Evolutionary conservation across 1,140 invertebrate genomes (phyloP).

Genomic region (Nixonia krombeini): DNA sequence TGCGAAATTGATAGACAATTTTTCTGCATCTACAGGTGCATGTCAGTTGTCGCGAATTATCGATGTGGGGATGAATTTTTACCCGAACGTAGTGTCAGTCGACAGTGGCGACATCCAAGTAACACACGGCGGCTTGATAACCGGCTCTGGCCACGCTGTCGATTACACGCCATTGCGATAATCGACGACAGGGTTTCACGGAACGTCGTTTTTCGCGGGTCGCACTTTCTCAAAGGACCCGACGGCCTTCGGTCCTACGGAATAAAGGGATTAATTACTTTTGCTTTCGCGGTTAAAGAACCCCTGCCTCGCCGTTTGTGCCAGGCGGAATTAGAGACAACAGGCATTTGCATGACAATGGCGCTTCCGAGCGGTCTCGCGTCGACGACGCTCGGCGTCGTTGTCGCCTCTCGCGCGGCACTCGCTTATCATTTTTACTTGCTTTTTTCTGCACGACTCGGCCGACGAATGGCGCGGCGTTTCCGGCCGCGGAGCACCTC

Average conservation of each 20-base stretch:
- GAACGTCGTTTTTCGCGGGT: too few relatives aligned
- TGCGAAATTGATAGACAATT: too few relatives aligned
- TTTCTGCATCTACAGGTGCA: too few relatives aligned
- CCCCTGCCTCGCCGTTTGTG: conserved; percentile 9
- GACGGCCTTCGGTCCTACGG: conserved; percentile 12
- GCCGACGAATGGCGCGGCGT: conserved; percentile 26
- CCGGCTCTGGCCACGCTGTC: too few relatives aligned
- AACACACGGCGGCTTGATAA: too few relatives aligned
- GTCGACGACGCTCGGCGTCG: conserved; percentile 27
- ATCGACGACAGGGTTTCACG: too few relatives aligned
- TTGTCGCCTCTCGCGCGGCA: conserved; percentile 42
- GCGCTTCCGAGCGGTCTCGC: conserved; percentile 38
- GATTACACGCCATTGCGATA: too few relatives aligned
- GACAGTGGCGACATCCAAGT: too few relatives aligned
- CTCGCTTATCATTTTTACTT: conserved; percentile 40
- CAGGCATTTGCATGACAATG: conserved; percentile 49
- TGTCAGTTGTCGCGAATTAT: too few relatives aligned
- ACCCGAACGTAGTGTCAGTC: too few relatives aligned
- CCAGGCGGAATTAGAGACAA: conserved; percentile 34
- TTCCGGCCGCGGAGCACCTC: conserved; percentile 53
- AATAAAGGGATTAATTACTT: conserved; percentile 43
- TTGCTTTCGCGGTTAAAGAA: conserved; percentile 39
- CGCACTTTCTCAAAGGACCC: too few relatives aligned
- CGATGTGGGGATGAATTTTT: too few relatives aligned
- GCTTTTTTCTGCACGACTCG: conserved; percentile 27